phyloP scores from a whole-genome alignment of 2,888 invertebrate genomes.

The Griposia aprilina region DNA sequence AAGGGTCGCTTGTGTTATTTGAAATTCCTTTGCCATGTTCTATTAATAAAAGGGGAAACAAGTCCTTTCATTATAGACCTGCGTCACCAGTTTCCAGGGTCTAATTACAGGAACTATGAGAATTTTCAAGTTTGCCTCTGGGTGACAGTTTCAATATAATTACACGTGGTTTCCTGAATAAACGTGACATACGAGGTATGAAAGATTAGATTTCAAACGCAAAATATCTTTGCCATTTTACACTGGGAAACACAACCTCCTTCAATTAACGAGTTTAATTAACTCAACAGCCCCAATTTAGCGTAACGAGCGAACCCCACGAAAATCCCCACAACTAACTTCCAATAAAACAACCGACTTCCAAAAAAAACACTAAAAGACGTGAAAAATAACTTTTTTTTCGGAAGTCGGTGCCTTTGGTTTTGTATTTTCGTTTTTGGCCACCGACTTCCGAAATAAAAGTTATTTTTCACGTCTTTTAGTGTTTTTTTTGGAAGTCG shows the following conservation, averaged over 20 bases:
- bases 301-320: constrained; percentile 29
- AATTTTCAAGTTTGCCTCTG: not conserved
- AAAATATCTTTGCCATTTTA: not conserved
- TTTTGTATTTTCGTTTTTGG: too few relatives aligned
- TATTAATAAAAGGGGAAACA: not conserved
- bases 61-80: constrained; percentile 7
- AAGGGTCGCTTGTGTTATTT: constrained; percentile 35
- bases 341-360: constrained; percentile 62
- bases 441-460: too few relatives aligned
- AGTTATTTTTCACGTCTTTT: too few relatives aligned
- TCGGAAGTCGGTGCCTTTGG: too few relatives aligned
- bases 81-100: constrained; percentile 2
- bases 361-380: too few relatives aligned
- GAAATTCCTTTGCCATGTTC: constrained; percentile 35
- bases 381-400: too few relatives aligned
- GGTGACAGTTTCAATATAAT: not conserved
- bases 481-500: too few relatives aligned
- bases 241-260: not conserved
- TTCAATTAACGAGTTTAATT: constrained; percentile 45
- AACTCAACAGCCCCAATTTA: constrained; percentile 43
- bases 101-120: not conserved
- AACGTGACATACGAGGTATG: not conserved
- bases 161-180: not conserved
- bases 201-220: not conserved
- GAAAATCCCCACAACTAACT: constrained; percentile 37